Evolutionary conservation across 1,140 invertebrate genomes (phyloP), one percentile per base, ranked within the genome.

Genomic region (Drosophila arawakana): DNA sequence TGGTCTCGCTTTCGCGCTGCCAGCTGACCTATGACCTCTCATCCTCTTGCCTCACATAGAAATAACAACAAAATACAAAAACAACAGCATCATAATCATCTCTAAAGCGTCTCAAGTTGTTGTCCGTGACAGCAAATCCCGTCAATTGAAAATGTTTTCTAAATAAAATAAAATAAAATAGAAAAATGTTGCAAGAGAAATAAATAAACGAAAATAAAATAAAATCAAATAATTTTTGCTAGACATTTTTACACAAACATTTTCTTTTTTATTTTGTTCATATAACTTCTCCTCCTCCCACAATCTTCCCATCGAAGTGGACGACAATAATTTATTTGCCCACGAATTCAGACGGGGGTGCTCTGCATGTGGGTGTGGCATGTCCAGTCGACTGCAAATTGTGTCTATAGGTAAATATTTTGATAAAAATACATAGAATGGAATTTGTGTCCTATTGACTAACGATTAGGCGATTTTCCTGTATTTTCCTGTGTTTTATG

Each of bases 91-190:
- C 54, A 65, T 71, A 37, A 65, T 61, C 37, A 47, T 65, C 46
- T 39, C 41, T 25, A 37, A 35, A 60, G 59, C 50, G 18, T 62
- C 52, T 50, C 8, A 39, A 54, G 58, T 68, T 74, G 77, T 73
- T 73, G 76, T 68, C 84, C 66, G 34, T 80, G 67, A 74, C 84
- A 83, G 72, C 68, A 86, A 86, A 86, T 83, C 73, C 70, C 50
- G 84, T 61, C 83, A 88, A 89, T 83, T 80, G 80, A 83, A 88
- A 86, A 83, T 39, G 76, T 71, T 18, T 70, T 30, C 25, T 30
- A 30, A 30, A 30, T 30, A 30, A 30, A 30, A 43, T 70, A 73
- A 76, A 83, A 15, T 59, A 79, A 76, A 82, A 75, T 58, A 34
- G 35, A 60, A 49, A 67, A 59, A 78, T 52, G 68, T 21, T 21